Percentiles rank a stretch among this genome's conserved stretches.
These are phyloP conservation scores for Protaetia brevitarsis DNA, from an alignment of 1,140 invertebrate genomes.

Conservation along the genomic window DNA sequence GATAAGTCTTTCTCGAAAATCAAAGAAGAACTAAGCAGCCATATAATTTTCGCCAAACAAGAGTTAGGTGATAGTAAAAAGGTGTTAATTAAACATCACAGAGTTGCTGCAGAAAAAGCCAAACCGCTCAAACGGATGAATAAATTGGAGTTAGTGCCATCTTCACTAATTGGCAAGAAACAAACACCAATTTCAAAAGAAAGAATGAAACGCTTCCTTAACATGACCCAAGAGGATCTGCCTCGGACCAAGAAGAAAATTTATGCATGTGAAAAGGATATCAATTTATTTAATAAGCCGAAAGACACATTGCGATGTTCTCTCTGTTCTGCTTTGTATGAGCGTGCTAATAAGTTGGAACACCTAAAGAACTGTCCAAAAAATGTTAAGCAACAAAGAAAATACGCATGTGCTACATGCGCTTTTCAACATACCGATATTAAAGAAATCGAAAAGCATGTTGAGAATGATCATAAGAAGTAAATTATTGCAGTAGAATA, in stretches of 20 bases:
- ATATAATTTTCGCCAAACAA: neutral
- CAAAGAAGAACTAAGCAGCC: constrained; percentile 16
- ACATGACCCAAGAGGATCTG: constrained; percentile 36
- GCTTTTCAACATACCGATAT: constrained; percentile 35
- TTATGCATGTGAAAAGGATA: constrained; percentile 34
- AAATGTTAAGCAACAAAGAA: constrained; percentile 28
- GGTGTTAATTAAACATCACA: neutral
- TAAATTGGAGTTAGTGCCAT: too few species aligned
- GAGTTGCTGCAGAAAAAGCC: neutral
- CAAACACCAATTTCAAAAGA: constrained; percentile 6
- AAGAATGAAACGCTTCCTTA: constrained; percentile 37
- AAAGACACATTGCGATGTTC: constrained; percentile 41
- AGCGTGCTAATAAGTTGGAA: constrained; percentile 28
- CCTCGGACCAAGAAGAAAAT: constrained; percentile 27
- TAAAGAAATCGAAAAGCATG: constrained; percentile 37
- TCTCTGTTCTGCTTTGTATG: constrained; percentile 34
- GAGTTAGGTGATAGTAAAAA: neutral
- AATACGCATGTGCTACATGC: constrained; percentile 40
- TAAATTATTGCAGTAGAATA: neutral
- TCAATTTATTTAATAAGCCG: constrained; percentile 33
- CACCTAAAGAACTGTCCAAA: constrained; percentile 35
- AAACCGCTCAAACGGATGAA: too few species aligned
- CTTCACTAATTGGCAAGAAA: too few species aligned
- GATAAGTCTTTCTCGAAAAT: constrained; percentile 10
- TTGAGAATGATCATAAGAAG: constrained; percentile 29